These are phyloP conservation scores for Seira musarum DNA, from an alignment of 2,888 invertebrate genomes.

Conservation along the genomic window DNA sequence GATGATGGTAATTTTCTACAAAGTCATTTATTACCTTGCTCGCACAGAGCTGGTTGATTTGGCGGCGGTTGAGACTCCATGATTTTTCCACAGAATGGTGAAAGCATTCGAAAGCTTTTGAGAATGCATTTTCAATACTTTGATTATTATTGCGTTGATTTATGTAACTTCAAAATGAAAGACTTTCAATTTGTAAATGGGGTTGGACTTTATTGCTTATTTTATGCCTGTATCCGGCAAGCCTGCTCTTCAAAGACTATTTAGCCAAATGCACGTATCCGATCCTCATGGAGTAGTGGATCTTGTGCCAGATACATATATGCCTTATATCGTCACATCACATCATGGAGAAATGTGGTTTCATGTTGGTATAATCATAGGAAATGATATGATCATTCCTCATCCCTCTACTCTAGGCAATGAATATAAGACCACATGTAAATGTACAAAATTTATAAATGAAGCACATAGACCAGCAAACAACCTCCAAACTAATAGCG, in stretches of 20 bases:
- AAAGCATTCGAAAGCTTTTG: slow-evolving; percentile 46
- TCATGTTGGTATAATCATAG: no score
- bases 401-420: no score
- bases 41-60: slow-evolving; percentile 42
- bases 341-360: no score
- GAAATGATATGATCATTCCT: no score
- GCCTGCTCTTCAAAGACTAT: slow-evolving; percentile 15
- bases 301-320: slow-evolving; percentile 9
- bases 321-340: background rate
- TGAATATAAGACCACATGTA: background rate
- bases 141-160: background rate
- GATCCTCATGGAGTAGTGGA: background rate
- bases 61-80: slow-evolving; percentile 48
- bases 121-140: slow-evolving; percentile 38
- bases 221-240: slow-evolving; percentile 4
- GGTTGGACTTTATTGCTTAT: no score
- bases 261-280: background rate
- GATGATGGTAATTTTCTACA: no score
- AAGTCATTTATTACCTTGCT: slow-evolving; percentile 44
- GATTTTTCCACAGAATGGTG: slow-evolving; percentile 49
- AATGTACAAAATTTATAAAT: background rate
- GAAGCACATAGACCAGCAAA: background rate
- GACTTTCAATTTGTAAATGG: background rate
- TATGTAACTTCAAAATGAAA: background rate
- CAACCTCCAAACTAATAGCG: background rate